Evolutionary conservation across 2,888 invertebrate species (phyloP), one percentile per base, ranked within the genome.

Genomic region (Neoascia interrupta): DNA sequence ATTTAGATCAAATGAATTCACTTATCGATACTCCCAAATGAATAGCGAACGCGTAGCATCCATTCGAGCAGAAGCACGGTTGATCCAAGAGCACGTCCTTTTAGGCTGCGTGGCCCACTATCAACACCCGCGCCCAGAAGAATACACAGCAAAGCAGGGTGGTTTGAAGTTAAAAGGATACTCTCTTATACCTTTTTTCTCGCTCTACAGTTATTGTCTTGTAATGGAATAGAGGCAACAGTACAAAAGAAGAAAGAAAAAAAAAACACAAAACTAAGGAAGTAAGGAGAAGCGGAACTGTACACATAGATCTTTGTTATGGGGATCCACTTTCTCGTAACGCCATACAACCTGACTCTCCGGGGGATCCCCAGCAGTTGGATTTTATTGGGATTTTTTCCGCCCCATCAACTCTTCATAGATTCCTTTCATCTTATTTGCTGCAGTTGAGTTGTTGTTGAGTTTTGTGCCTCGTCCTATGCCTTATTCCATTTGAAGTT

Each of bases 361-460:
- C 10, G 18, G 37, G 45, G 70, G 69, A 69, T 60, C 54, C 47
- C 45, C 53, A 41, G 28, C 53, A 49, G 31, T 69, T 70, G 54
- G 53, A 54, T 61, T 61, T 70, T 53, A 70, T 70, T 61, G 53
- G 60, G 45, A 69, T 53, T 70, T 61, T 60, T 70, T 70, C 70
- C 61, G 15, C 45, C 43, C 70, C 70, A 70, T 70, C 70, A 70
- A 54, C 61, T 45, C 53, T 61, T 61, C 61, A 61, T 53, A 45
- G 70, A 61, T 54, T 53, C 37, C 53, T 61, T 70, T 61, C 53
- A 61, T 70, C 70, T 61, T 61, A 61, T 54, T 70, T 70, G 53
- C 51, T 53, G 53, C 61, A 53, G 54, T 26, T 23, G 53, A 53
- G 53, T 49, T 61, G 61, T 21, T 51, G 51, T 47, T 36, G 36